These are phyloP conservation scores for Lycophotia porphyrea DNA, from an alignment of 2,888 invertebrate genomes.

Conservation along the genomic window DNA sequence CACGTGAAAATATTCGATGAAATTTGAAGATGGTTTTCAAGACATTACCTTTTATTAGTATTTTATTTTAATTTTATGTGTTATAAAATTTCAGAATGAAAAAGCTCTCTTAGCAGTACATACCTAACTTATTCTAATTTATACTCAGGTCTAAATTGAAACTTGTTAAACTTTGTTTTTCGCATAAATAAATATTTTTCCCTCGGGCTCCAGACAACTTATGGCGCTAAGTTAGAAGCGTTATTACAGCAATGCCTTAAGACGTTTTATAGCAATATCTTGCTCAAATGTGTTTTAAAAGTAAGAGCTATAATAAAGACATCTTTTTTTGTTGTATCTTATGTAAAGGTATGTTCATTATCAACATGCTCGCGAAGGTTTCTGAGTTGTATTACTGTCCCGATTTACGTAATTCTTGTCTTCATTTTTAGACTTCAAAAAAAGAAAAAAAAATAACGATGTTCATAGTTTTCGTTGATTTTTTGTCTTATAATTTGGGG, in stretches of 20 bases:
- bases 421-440: not conserved
- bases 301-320: not conserved
- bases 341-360: not conserved
- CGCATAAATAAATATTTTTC: not conserved
- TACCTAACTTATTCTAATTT: not conserved
- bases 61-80: too few relatives aligned
- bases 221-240: not conserved
- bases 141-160: not conserved
- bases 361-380: not conserved
- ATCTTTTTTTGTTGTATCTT: not conserved
- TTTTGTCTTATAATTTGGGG: not conserved
- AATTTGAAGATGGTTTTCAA: too few relatives aligned
- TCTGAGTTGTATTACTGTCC: not conserved
- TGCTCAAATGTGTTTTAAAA: not conserved
- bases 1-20: too few relatives aligned
- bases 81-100: too few relatives aligned
- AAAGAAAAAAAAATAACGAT: not conserved
- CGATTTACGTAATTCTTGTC: not conserved
- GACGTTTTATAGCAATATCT: not conserved
- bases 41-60: too few relatives aligned
- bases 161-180: not conserved
- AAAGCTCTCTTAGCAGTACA: too few relatives aligned
- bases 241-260: not conserved
- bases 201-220: not conserved
- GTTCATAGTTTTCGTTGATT: not conserved